Conservation (phyloP, 2,113 vertebrate species). For the Sander lucioperca region DNA sequence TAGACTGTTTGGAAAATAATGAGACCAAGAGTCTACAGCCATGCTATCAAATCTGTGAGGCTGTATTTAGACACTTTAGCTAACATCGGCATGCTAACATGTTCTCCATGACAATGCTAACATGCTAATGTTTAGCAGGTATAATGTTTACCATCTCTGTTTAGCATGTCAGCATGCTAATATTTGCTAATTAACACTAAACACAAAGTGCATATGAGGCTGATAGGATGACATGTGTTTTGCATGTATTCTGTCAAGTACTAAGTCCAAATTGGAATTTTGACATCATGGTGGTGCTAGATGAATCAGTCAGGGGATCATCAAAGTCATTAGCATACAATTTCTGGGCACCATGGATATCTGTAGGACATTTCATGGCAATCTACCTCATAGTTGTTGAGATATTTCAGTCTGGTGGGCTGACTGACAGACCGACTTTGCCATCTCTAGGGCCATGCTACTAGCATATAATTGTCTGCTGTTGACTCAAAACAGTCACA, state of each 20-base stretch:
- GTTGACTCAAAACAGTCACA: constrained; percentile 9
- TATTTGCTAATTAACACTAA: background rate
- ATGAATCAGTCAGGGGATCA: background rate
- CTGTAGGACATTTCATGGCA: background rate
- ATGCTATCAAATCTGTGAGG: background rate
- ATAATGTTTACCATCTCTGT: background rate
- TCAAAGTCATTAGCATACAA: background rate
- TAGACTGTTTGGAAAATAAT: background rate
- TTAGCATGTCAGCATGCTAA: too few relatives aligned
- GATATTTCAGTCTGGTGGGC: background rate
- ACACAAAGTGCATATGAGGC: background rate
- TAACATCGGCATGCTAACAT: too few relatives aligned
- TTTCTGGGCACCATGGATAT: background rate
- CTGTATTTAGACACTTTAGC: background rate
- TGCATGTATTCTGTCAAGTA: background rate
- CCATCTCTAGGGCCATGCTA: background rate
- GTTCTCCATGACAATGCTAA: background rate
- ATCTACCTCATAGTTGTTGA: background rate
- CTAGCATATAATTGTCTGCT: background rate
- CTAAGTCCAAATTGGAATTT: background rate
- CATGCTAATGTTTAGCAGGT: background rate
- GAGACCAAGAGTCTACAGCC: background rate
- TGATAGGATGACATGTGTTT: background rate
- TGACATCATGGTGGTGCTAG: background rate
- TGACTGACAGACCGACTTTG: background rate